Base-by-base conservation (phyloP, 2,888 invertebrate genomes). In the Hydriomena furcata region DNA sequence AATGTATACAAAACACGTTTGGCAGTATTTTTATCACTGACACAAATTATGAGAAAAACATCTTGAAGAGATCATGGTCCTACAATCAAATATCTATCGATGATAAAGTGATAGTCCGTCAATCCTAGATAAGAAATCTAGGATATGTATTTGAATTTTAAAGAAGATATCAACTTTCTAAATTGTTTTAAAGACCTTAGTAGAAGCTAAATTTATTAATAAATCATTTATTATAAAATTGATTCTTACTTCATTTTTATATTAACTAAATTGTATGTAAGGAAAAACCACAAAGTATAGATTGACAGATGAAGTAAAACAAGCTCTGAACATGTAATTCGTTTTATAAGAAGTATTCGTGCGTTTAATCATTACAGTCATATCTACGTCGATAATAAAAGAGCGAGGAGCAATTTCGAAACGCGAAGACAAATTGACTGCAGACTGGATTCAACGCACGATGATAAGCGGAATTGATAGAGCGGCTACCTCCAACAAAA, bases 401-500 rank as follows among this genome's bases (percentile, higher is more conserved):
- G 66, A 70, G 69, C 64, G 66, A 68, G 60, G 56, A 75, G 68
- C 65, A 66, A 78, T 82, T 73, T 76, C 66, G 73, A 74, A 78
- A 79, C 67, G 61, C 63, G 68, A 75, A 82, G 79, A 81, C 79
- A 80, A 79, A 84, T 82, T 79, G 80, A 82, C 78, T 75, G 76
- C 71, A 75, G 76, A 75, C 73, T 72, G 38, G 24, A 44, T 38
- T 38, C 59, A 65, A 68, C 68, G 63, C 56, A 74, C 34, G 27
- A 68, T 87, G 88, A 88, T 86, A 84, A 85, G 79, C 82, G 68
- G 74, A 79, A 78, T 80, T 82, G 84, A 85, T 84, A 69, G 81
- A 85, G 69, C 71, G 68, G 69, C 73, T 62, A 67, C 63, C 73
- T 43, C 21, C 66, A 78, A 85, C 85, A 84, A 85, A 82, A 76